phyloP scores from a whole-genome alignment of 2,888 invertebrate species.

The Abrostola tripartita region DNA sequence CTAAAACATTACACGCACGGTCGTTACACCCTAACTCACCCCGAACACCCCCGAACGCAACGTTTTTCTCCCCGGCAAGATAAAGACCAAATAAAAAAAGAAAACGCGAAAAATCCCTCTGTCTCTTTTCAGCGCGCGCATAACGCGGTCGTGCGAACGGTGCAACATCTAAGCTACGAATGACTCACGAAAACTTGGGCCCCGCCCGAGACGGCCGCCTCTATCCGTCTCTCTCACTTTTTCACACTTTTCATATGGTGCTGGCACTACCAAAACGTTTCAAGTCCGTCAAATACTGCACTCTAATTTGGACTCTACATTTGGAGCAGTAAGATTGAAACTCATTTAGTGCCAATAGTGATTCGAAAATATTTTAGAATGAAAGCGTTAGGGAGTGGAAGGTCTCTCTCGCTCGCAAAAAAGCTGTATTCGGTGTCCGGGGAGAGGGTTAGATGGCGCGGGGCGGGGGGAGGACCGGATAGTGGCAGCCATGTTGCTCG shows the following conservation, averaged over 20 bases:
- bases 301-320: conserved; percentile 53
- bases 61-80: conserved; percentile 85
- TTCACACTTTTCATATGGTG: conserved; percentile 85
- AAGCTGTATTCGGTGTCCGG: conserved; percentile 75
- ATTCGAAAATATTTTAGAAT: conserved; percentile 86
- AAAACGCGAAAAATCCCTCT: conserved; percentile 85
- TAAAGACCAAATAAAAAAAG: conserved; percentile 88
- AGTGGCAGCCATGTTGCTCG: conserved; percentile 83
- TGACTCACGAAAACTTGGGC: conserved; percentile 88
- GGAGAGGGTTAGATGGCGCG: conserved; percentile 72
- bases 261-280: conserved; percentile 54
- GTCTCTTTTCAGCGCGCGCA: conserved; percentile 72
- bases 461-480: conserved; percentile 60
- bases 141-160: conserved; percentile 72
- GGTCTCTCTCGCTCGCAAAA: conserved; percentile 88
- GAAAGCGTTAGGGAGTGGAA: conserved; percentile 84
- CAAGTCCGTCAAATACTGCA: conserved; percentile 29
- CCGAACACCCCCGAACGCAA: conserved; percentile 76
- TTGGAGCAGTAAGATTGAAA: neutral
- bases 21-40: conserved; percentile 67
- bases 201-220: conserved; percentile 87
- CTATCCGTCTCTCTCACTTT: conserved; percentile 88
- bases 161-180: conserved; percentile 84
- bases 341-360: conserved; percentile 43
- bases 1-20: conserved; percentile 86